Evolutionary conservation across 2,113 vertebrate species (phyloP).

Genomic region (Chelonoidis abingdonii): DNA sequence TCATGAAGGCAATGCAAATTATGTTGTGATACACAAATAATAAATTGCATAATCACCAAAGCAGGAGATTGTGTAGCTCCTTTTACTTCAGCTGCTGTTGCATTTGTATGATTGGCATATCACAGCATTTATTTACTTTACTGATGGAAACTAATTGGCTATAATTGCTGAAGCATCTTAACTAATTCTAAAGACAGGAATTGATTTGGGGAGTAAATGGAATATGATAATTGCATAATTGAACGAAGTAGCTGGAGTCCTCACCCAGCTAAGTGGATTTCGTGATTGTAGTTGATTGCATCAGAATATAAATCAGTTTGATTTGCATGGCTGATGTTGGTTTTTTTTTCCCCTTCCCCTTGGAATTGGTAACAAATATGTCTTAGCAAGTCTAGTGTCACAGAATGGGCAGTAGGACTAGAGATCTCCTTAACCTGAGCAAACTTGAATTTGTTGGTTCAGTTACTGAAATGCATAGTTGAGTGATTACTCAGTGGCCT

Average conservation of each 20-base stretch:
- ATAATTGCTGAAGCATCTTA: slow-evolving; percentile 75
- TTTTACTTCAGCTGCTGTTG: slow-evolving; percentile 53
- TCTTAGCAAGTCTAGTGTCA: slow-evolving; percentile 17
- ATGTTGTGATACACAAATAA: neutral
- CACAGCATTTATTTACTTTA: slow-evolving; percentile 71
- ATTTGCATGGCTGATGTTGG: slow-evolving; percentile 53
- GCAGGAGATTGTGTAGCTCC: neutral
- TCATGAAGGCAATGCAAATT: neutral
- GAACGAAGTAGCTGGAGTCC: slow-evolving; percentile 71
- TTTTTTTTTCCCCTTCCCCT: neutral
- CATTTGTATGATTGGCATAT: slow-evolving; percentile 53
- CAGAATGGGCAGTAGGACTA: neutral
- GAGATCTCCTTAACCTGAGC: neutral
- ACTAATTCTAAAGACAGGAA: slow-evolving; percentile 77
- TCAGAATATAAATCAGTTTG: slow-evolving; percentile 72
- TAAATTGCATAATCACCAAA: neutral
- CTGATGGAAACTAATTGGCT: slow-evolving; percentile 65
- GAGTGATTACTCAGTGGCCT: rapidly evolving
- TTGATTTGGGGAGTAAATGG: slow-evolving; percentile 76
- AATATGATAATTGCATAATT: slow-evolving; percentile 77
- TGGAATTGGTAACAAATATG: neutral
- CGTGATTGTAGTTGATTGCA: slow-evolving; percentile 70
- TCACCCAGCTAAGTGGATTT: slow-evolving; percentile 73
- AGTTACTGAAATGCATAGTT: neutral
- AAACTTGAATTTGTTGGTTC: neutral